These are phyloP conservation scores for Lamellibrachia columna DNA, from an alignment of 2,888 invertebrate species.

Conservation along the genomic window DNA sequence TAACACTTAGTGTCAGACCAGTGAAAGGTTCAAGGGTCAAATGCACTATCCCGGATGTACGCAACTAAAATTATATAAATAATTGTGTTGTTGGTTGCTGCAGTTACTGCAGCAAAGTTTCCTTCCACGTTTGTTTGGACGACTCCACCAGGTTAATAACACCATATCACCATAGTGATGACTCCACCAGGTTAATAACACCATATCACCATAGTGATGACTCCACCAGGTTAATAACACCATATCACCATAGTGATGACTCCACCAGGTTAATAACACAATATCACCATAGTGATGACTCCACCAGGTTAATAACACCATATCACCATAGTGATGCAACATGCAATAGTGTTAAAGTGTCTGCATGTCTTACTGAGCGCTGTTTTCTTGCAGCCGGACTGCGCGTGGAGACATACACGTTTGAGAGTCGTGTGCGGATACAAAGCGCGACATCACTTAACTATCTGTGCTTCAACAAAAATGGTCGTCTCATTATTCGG, in stretches of 20 bases:
- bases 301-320: too few relatives aligned
- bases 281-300: background rate
- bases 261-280: too few relatives aligned
- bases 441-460: background rate
- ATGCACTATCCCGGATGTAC: too few relatives aligned
- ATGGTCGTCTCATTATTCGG: conserved; percentile 21
- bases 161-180: background rate
- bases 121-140: background rate
- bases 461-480: conserved; percentile 24
- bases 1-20: too few relatives aligned
- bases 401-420: conserved; percentile 19
- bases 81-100: background rate
- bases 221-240: too few relatives aligned
- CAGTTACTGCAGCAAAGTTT: background rate
- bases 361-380: background rate
- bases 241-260: too few relatives aligned
- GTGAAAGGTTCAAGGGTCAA: too few relatives aligned
- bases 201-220: background rate
- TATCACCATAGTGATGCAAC: too few relatives aligned
- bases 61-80: too few relatives aligned
- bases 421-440: conserved; percentile 26
- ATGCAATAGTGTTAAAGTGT: background rate
- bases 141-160: background rate
- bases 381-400: conserved; percentile 18
- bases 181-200: too few relatives aligned